phyloP scores from a whole-genome alignment of 2,113 vertebrate genomes.

The Nicator chloris region DNA sequence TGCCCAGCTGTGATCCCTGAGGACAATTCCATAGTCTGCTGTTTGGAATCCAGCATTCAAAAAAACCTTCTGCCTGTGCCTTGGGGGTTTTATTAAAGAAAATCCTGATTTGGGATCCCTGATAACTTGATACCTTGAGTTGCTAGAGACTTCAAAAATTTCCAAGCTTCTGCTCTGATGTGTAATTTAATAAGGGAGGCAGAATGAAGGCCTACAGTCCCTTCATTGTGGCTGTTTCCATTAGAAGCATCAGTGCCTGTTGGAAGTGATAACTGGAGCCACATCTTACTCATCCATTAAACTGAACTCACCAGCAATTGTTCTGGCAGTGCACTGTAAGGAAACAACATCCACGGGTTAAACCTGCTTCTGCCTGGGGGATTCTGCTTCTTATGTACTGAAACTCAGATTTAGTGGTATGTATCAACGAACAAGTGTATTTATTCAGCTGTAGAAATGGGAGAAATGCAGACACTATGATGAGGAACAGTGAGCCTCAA shows the following conservation, averaged over 20 bases:
- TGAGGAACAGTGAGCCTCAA: neutral
- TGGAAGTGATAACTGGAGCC: neutral
- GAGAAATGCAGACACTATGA: neutral
- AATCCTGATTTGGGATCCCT: neutral
- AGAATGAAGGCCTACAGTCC: neutral
- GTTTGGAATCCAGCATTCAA: neutral
- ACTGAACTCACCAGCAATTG: neutral
- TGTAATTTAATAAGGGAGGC: neutral
- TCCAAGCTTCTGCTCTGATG: neutral
- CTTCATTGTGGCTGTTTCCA: neutral
- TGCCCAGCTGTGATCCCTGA: neutral
- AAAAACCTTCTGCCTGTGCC: fast-evolving
- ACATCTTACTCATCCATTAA: neutral
- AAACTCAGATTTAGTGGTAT: neutral
- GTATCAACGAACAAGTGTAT: neutral
- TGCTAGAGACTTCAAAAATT: neutral
- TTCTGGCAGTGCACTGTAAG: neutral
- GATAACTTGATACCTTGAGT: neutral
- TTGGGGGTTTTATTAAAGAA: neutral
- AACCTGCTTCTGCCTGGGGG: neutral
- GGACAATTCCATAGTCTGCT: neutral
- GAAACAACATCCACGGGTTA: neutral
- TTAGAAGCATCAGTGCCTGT: neutral
- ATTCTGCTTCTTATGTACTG: neutral
- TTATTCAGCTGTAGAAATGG: neutral